These are phyloP conservation scores for Prolemur simus DNA, from an alignment of 2,113 vertebrate genomes.

Conservation along the genomic window DNA sequence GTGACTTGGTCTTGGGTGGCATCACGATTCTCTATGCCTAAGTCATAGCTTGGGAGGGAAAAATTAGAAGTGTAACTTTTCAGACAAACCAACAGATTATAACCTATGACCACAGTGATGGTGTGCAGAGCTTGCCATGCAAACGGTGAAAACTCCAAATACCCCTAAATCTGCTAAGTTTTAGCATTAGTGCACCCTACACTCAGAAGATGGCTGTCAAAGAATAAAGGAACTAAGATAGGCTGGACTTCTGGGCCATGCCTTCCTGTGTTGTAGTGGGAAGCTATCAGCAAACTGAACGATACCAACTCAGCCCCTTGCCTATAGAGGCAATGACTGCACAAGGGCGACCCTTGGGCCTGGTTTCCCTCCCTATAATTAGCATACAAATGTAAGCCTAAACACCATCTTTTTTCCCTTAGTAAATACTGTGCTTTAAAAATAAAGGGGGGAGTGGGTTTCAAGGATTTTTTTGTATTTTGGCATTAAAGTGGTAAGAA, in stretches of 20 bases:
- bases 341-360: neutral
- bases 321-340: neutral
- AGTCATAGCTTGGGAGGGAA: constrained; percentile 89
- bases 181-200: neutral
- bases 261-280: fast-evolving
- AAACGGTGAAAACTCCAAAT: neutral
- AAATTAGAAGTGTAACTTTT: neutral
- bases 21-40: constrained; percentile 96
- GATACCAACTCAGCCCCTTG: neutral
- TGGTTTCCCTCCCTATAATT: neutral
- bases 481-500: neutral
- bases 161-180: neutral
- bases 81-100: neutral
- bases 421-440: neutral
- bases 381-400: neutral
- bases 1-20: constrained; percentile 94
- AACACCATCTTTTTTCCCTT: neutral
- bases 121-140: neutral
- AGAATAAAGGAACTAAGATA: neutral
- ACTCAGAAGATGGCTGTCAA: neutral
- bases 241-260: neutral
- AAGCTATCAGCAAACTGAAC: neutral
- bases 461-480: neutral
- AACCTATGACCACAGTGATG: neutral
- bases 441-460: neutral